Evolutionary conservation across 1,140 invertebrate species (phyloP).

Genomic region (Formica selysi): DNA sequence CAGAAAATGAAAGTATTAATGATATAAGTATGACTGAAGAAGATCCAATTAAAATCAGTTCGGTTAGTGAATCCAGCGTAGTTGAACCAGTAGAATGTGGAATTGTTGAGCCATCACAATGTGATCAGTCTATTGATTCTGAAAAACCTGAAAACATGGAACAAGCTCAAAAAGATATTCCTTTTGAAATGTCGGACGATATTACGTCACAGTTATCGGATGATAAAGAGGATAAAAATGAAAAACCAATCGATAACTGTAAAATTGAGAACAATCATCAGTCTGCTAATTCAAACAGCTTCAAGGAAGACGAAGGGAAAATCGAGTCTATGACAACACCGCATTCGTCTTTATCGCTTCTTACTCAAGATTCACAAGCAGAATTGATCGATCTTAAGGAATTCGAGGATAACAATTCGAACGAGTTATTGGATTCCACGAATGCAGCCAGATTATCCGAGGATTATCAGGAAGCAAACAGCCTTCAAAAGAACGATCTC

Average conservation of each 20-base stretch:
- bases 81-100: neutral
- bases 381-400: conserved; percentile 32
- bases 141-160: neutral
- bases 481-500: conserved; percentile 45
- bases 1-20: conserved; percentile 28
- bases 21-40: conserved; percentile 8
- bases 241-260: neutral
- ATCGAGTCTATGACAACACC: conserved; percentile 21
- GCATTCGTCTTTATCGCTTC: conserved; percentile 38
- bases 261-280: conserved; percentile 56
- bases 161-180: neutral
- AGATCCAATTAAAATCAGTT: conserved; percentile 25
- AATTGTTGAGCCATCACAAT: conserved; percentile 9
- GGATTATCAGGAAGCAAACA: conserved; percentile 44
- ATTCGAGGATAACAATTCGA: conserved; percentile 24
- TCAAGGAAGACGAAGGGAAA: conserved; percentile 21
- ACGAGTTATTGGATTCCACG: conserved; percentile 9
- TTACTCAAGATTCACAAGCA: conserved; percentile 32
- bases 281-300: neutral
- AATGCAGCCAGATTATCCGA: neutral
- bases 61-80: neutral
- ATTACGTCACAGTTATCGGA: conserved; percentile 5
- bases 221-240: neutral
- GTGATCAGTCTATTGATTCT: conserved; percentile 17
- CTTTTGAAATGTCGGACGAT: neutral